Conservation (phyloP, 1,140 invertebrate genomes). For the Anthonomus grandis region DNA sequence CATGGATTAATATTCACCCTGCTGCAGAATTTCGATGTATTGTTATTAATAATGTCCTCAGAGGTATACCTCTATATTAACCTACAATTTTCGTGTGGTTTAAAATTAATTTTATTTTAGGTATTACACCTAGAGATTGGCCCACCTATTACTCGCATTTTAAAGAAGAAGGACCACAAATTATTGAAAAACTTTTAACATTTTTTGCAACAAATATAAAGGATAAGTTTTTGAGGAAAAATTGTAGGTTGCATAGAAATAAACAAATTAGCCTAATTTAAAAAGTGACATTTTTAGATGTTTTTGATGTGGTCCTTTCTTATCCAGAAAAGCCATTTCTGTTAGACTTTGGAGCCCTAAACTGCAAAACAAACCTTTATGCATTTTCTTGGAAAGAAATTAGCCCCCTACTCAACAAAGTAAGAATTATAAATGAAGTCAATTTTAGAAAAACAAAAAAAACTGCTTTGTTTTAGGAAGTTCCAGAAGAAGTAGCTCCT, state of each 20-base stretch:
- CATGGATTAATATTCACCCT: constrained; percentile 44
- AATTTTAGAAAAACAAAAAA: constrained; percentile 10
- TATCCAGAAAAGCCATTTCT: constrained; percentile 37
- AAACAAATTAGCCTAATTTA: constrained; percentile 1
- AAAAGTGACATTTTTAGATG: constrained; percentile 33
- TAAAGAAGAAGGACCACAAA: constrained; percentile 40
- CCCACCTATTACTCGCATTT: constrained; percentile 45
- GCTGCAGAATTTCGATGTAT: constrained; percentile 45
- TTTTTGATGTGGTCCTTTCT: constrained; percentile 40
- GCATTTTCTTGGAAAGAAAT: constrained; percentile 45
- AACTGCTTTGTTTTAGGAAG: constrained; percentile 29
- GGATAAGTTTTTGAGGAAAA: constrained; percentile 35
- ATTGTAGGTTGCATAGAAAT: constrained; percentile 28
- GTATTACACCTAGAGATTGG: constrained; percentile 45
- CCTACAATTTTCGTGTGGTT: background rate
- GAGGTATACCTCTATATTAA: constrained; percentile 21
- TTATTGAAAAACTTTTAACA: constrained; percentile 36
- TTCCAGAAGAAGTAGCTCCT: constrained; percentile 35
- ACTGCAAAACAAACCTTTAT: constrained; percentile 42
- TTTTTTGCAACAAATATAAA: constrained; percentile 40
- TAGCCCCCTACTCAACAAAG: constrained; percentile 38
- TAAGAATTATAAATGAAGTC: constrained; percentile 7
- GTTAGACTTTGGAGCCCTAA: constrained; percentile 42
- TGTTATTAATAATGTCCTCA: constrained; percentile 42
- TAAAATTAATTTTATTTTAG: background rate